Evolutionary conservation across 2,888 invertebrate genomes (phyloP), one percentile per base, ranked within the genome.

Genomic region (Chrysopilus asiliformis): DNA sequence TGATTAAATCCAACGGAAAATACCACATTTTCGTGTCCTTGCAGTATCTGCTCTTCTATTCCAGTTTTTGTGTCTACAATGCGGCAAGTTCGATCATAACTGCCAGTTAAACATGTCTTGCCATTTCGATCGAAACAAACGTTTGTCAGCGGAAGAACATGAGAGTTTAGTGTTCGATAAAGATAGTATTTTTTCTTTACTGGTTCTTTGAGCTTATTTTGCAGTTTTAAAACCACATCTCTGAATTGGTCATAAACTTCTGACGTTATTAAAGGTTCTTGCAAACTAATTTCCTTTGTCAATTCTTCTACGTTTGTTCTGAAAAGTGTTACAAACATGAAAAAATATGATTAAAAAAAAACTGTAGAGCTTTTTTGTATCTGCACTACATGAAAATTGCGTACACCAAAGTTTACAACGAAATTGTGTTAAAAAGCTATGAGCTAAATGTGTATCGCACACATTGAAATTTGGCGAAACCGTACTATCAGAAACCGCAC

Each of bases 51-150:
- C 49, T 78, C 58, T 56, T 82, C 79, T 41, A 66, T 67, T 27
- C 81, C 82, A 9, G 70, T 66, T 42, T 75, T 72, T 42, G 81
- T 76, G 58, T 79, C 71, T 76, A 84, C 83, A 37, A 86, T 67
- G 58, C 81, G 80, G 60, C 85, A 85, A 13, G 84, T 84, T 46
- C 85, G 68, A 58, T 86, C 86, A 56, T 85, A 86, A 58, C 85
- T 85, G 45, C 83, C 84, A 2, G 85, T 78, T 43, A 84, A 63
- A 57, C 82, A 84, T 53, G 80, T 82, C 51, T 68, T 68, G 9
- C 80, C 80, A 49, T 65, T 65, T 55, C 77, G 76, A 57, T 79
- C 76, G 49, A 81, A 75, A 25, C 75, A 72, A 16, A 79, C 74
- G 50, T 79, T 80, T 4, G 81, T 81, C 22, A 82, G 60, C 2